Base-by-base conservation (phyloP, 2,888 invertebrate species). In the Macropis europaea region DNA sequence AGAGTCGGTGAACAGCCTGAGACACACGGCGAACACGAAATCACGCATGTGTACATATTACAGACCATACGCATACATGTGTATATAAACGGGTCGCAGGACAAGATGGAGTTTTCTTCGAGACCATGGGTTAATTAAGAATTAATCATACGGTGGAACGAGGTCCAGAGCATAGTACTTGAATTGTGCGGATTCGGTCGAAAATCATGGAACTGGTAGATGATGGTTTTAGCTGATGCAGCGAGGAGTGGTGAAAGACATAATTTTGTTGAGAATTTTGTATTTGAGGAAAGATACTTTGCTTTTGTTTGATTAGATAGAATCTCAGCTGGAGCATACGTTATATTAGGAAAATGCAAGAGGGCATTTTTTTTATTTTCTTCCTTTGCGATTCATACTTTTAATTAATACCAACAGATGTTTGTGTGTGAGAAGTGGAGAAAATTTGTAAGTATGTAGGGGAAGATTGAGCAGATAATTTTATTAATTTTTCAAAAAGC, bases 31-130 rank as follows among this genome's bases (percentile, higher is more conserved):
- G 75, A 75, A 75, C 15, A 71, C 76, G 77, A 36, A 64, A 13
- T 7, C 13, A 28, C 28, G 50, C 11, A 47, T 26, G 42, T 9
- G 43, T 38, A 50, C 30, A 56, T 40, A 52, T n/a, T 54, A 63
- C 62, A n/a, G 32, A 45, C 42, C 42, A 50, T 36, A 61, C 42
- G 64, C 43, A 40, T 43, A 63, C 61, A 69, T 60, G 36, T 67
- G 66, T 74, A 59, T 67, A 67, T 66, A 71, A 54, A 30, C 67
- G 73, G 54, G 45, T 71, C 70, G 67, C 48, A 45, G 54, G 69
- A 67, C 71, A 69, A 76, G 81, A 75, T 77, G 74, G 64, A 64
- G 22, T 68, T 66, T 50, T 48, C 57, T 64, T 54, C 19, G 38
- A 62, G 43, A 19, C 57, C 42, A 52, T 24, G 43, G 45, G 47